Percentiles rank a stretch among this genome's conserved stretches.
Conservation (phyloP, 2,113 vertebrate genomes). For the Rhinoderma darwinii region DNA sequence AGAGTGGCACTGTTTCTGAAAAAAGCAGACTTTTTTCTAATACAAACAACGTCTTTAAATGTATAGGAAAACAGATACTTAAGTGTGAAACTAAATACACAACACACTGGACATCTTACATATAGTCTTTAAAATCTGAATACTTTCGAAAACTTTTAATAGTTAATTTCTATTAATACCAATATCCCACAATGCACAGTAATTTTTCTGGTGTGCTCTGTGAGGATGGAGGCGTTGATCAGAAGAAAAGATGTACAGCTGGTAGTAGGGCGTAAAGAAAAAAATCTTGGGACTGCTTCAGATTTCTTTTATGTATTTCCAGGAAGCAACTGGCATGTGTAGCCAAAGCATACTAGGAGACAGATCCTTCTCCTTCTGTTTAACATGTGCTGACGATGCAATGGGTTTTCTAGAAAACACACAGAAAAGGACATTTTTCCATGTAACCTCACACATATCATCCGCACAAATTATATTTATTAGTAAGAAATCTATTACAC, state of each 20-base stretch:
- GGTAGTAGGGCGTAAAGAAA: constrained; percentile 53
- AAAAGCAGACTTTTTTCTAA: too few species aligned
- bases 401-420: constrained; percentile 53
- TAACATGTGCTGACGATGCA: constrained; percentile 36
- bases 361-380: constrained; percentile 50
- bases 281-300: constrained; percentile 56
- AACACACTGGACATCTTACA: too few species aligned
- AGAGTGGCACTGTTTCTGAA: too few species aligned
- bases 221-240: constrained; percentile 54
- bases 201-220: constrained; percentile 40
- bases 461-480: neutral
- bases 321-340: constrained; percentile 53
- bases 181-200: constrained; percentile 31
- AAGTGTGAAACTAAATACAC: too few species aligned
- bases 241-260: constrained; percentile 57
- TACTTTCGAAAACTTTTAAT: too few species aligned
- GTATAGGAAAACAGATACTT: too few species aligned
- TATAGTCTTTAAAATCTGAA: too few species aligned
- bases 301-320: constrained; percentile 49
- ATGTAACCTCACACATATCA: neutral
- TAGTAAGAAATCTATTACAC: neutral
- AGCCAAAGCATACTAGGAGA: constrained; percentile 45
- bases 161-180: constrained; percentile 51
- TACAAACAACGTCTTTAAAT: too few species aligned
- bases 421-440: neutral